These are phyloP conservation scores for Callyntrura sp. DNA, from an alignment of 2,888 invertebrate species.

Conservation along the genomic window DNA sequence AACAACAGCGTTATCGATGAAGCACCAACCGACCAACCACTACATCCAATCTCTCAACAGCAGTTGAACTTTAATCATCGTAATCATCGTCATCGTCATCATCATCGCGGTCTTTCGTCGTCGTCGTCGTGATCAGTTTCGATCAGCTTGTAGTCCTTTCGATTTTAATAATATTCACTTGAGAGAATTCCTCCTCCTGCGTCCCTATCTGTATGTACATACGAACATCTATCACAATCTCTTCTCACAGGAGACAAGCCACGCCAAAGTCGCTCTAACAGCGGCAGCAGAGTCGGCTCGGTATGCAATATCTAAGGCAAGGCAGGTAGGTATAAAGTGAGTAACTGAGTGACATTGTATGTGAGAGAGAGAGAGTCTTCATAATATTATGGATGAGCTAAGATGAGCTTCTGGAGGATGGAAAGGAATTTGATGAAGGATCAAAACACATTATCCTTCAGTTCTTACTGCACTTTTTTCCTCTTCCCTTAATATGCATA, in stretches of 20 bases:
- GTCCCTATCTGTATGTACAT: neutral
- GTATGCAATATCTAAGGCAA: neutral
- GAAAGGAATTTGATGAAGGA: conserved; percentile 47
- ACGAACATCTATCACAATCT: conserved; percentile 31
- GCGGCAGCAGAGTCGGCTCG: too few relatives aligned
- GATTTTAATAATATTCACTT: conserved; percentile 70
- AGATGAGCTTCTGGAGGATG: conserved; percentile 54
- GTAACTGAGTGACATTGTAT: conserved; percentile 15
- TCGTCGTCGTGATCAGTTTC: conserved; percentile 37
- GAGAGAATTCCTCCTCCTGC: conserved; percentile 48
- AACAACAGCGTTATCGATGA: conserved; percentile 5
- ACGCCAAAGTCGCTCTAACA: neutral
- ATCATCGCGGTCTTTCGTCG: neutral
- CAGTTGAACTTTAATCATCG: conserved; percentile 55
- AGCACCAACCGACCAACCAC: conserved; percentile 3
- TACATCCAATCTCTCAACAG: conserved; percentile 13
- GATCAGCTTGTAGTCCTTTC: conserved; percentile 56
- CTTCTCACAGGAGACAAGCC: conserved; percentile 30
- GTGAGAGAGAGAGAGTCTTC: conserved; percentile 7
- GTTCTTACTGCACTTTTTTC: neutral
- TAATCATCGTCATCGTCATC: neutral
- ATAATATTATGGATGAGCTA: conserved; percentile 36
- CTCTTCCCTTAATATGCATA: neutral
- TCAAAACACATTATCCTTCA: conserved; percentile 11
- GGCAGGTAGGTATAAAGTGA: neutral